Percentiles rank a stretch among this genome's conserved stretches.
Conservation (phyloP, 2,797 vertebrate species). For the Cryptoblepharus egeriae region DNA sequence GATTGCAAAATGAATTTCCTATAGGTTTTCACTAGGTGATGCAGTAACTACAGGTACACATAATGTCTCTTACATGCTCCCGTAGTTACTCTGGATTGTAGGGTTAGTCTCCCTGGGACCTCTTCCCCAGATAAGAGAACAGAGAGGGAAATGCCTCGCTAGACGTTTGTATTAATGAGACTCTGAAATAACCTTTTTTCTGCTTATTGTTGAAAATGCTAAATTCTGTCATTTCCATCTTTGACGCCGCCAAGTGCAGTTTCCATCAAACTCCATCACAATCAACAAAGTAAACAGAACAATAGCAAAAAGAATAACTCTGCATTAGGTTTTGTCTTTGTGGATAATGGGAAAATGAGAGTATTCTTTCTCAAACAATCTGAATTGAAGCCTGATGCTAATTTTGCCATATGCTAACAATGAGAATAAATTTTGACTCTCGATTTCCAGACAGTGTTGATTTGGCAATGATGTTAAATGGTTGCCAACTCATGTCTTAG, state of each 20-base stretch:
- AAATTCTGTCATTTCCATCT: neutral
- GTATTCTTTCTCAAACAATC: neutral
- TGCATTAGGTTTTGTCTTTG: neutral
- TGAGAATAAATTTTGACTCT: neutral
- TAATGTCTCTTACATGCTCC: no score
- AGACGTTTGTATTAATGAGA: neutral
- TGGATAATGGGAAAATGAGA: neutral
- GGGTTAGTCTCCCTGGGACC: neutral
- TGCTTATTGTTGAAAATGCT: neutral
- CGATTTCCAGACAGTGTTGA: neutral
- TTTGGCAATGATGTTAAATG: neutral
- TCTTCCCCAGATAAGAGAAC: neutral
- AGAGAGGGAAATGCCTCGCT: neutral
- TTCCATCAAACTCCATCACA: neutral
- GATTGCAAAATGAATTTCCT: no score
- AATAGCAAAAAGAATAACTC: neutral
- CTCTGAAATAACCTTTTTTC: neutral
- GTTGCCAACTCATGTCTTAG: neutral
- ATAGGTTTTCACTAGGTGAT: no score
- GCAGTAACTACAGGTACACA: no score
- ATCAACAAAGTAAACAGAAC: conserved; percentile 3
- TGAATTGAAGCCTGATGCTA: neutral
- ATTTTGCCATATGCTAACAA: conserved; percentile 10
- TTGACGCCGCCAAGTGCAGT: neutral
- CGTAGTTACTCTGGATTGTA: no score